A percentile compares a stretch with the other conserved stretches of the same genome.
Conservation (phyloP, 1,140 invertebrate species). For the Cyphomyrmex costatus region DNA sequence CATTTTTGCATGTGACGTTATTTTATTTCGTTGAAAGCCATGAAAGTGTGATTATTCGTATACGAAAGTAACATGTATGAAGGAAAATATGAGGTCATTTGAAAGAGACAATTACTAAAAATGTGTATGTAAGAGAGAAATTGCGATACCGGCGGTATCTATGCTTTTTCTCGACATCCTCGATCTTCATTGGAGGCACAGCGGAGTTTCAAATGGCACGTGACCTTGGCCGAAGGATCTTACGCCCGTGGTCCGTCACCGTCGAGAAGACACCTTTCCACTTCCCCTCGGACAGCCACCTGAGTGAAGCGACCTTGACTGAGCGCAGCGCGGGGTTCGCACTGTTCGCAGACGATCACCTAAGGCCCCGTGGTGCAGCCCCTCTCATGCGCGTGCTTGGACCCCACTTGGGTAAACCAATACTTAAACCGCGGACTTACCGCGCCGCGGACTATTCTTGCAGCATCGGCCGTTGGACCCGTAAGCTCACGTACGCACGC, state of each 20-base stretch:
- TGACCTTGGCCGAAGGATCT: slow-evolving; percentile 69
- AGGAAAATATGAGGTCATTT: not conserved
- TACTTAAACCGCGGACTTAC: slow-evolving; percentile 83
- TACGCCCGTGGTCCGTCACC: not conserved
- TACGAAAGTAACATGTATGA: not conserved
- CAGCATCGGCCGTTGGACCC: slow-evolving; percentile 84
- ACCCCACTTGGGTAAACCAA: slow-evolving; percentile 84
- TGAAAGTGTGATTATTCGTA: not conserved
- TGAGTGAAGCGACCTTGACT: slow-evolving; percentile 71
- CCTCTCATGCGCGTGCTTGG: slow-evolving; percentile 55
- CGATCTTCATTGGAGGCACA: not conserved
- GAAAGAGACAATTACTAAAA: not conserved
- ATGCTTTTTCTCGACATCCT: not conserved
- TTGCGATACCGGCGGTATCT: not conserved
- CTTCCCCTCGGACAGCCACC: not conserved
- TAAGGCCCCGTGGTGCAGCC: slow-evolving; percentile 54
- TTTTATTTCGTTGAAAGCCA: not conserved
- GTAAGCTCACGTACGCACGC: slow-evolving; percentile 71
- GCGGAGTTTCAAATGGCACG: not conserved
- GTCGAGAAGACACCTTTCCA: slow-evolving; percentile 10
- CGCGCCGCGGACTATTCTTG: slow-evolving; percentile 83
- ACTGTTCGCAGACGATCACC: slow-evolving; percentile 69
- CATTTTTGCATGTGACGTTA: not conserved
- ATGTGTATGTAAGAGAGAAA: not conserved
- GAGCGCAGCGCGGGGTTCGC: slow-evolving; percentile 45